Conservation (phyloP, 2,113 vertebrate species). For the Nyctereutes procyonoides region DNA sequence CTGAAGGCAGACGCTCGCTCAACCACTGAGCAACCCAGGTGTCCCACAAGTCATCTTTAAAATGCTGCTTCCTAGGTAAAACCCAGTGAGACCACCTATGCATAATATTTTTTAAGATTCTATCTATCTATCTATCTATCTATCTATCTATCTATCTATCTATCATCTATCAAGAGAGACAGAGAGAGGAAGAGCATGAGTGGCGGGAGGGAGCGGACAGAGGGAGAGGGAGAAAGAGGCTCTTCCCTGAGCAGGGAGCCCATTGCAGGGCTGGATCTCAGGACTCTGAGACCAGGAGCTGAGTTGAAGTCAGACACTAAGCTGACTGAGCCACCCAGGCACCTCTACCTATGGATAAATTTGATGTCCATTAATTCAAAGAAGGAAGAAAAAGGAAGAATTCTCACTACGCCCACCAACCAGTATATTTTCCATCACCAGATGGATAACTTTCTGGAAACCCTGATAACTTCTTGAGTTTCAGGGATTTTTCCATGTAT, state of each 20-base stretch:
- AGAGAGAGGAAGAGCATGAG: background rate
- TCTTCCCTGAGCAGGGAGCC: background rate
- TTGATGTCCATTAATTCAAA: background rate
- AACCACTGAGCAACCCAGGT: background rate
- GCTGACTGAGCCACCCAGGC: background rate
- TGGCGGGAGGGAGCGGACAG: background rate
- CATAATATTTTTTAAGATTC: background rate
- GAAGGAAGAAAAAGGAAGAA: conserved; percentile 11
- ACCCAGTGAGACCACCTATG: too few species aligned
- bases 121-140: background rate
- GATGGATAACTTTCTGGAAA: background rate
- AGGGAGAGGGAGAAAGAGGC: background rate
- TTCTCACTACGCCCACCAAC: background rate
- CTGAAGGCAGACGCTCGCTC: background rate
- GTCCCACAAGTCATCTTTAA: background rate
- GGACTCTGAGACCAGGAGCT: background rate
- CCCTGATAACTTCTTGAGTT: background rate
- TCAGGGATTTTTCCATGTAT: background rate
- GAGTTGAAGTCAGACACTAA: background rate
- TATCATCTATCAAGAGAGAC: background rate
- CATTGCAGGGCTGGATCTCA: background rate
- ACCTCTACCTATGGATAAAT: background rate
- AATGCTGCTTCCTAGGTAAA: too few species aligned
- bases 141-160: background rate
- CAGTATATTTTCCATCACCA: background rate